phyloP scores from a whole-genome alignment of 2,113 vertebrate species.

The Monopterus albus region DNA sequence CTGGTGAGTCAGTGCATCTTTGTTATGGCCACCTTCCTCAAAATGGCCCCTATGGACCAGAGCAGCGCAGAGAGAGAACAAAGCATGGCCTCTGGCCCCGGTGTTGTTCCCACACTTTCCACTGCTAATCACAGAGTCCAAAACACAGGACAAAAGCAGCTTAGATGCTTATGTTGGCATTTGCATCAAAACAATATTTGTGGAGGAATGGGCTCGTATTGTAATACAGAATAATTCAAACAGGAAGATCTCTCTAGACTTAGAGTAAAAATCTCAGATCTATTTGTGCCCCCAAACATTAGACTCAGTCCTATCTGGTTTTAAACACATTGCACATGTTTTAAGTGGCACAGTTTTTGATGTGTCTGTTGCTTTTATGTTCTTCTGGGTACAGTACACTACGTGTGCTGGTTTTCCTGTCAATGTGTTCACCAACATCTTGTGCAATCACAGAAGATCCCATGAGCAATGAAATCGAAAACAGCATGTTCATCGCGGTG shows the following conservation, averaged over 20 bases:
- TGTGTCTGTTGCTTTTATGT: slow-evolving; percentile 6
- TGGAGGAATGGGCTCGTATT: not conserved
- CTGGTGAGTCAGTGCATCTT: slow-evolving; percentile 52
- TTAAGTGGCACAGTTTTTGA: not conserved
- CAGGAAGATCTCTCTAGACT: not conserved
- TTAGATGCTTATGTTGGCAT: slow-evolving; percentile 1
- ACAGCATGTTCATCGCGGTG: not conserved
- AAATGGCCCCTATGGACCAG: slow-evolving; percentile 43
- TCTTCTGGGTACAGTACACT: not conserved
- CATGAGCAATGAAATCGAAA: not conserved
- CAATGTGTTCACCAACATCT: slow-evolving; percentile 1
- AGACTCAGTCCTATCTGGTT: slow-evolving; percentile 10
- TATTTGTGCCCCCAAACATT: not conserved
- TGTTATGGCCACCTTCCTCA: slow-evolving; percentile 56
- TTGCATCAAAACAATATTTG: slow-evolving; percentile 29
- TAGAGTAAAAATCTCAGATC: not conserved
- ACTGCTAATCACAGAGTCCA: slow-evolving; percentile 39
- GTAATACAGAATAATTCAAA: slow-evolving; percentile 2
- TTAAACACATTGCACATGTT: not conserved
- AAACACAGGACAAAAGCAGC: slow-evolving; percentile 29
- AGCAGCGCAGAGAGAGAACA: slow-evolving; percentile 53
- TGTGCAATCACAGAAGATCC: slow-evolving; percentile 45
- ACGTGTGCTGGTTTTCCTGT: not conserved
- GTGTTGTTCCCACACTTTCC: slow-evolving; percentile 63
- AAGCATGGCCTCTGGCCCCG: slow-evolving; percentile 58